Evolutionary conservation across 2,797 vertebrate genomes (phyloP).

Genomic region (Tauraco hartlaubi): DNA sequence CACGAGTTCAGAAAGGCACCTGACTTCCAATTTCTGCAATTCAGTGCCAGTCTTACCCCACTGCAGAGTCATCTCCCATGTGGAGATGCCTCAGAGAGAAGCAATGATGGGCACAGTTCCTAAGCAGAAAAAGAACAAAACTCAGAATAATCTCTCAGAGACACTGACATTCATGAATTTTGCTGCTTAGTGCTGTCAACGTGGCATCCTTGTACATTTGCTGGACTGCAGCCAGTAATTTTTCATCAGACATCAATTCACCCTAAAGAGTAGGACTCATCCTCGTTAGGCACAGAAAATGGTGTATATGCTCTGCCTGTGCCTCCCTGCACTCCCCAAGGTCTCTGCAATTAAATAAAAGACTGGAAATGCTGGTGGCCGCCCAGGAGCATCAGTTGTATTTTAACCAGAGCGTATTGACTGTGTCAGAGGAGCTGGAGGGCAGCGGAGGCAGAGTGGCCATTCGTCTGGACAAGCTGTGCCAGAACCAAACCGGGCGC

Average conservation of each 20-base stretch:
- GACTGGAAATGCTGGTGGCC: background rate
- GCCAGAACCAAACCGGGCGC: background rate
- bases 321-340: background rate
- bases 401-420: background rate
- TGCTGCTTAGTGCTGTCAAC: conserved; percentile 20
- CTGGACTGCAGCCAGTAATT: conserved; percentile 26
- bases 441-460: background rate
- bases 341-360: background rate
- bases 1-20: background rate
- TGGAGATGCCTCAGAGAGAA: conserved; percentile 3
- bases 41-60: background rate
- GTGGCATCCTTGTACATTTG: background rate
- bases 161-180: background rate
- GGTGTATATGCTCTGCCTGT: background rate
- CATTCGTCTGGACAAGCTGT: too few species aligned
- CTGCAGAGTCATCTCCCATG: background rate
- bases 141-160: conserved; percentile 2
- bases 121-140: background rate
- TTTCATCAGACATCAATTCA: conserved; percentile 31
- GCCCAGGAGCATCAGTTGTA: background rate
- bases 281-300: conserved; percentile 16
- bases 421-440: background rate
- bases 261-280: background rate
- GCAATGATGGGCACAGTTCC: background rate
- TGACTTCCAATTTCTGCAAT: background rate